These are phyloP conservation scores for Pogoniulus pusillus DNA, from an alignment of 2,797 vertebrate genomes.

Conservation along the genomic window DNA sequence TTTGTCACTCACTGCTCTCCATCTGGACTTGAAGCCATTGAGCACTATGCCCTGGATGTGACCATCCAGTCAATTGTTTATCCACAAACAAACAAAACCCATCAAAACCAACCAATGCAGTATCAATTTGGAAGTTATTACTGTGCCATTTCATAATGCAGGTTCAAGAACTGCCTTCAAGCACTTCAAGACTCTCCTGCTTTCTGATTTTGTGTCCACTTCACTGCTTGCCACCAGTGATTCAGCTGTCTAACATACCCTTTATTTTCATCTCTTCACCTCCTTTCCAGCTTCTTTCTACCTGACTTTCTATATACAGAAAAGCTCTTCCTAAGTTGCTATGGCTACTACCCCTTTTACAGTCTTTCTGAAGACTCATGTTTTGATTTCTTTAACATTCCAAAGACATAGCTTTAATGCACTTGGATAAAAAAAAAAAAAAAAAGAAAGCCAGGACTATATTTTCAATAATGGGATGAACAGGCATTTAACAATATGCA, in stretches of 20 bases:
- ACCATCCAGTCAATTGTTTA: too few species aligned
- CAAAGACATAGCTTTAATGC: not conserved
- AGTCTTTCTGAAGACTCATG: not conserved
- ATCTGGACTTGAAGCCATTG: too few species aligned
- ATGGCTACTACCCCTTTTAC: not conserved
- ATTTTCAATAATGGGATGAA: not conserved
- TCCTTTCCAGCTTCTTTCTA: not conserved
- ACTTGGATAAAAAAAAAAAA: not conserved
- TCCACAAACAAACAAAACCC: too few species aligned
- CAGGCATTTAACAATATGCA: not conserved
- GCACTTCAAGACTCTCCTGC: not conserved
- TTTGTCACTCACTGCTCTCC: too few species aligned
- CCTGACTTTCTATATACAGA: not conserved
- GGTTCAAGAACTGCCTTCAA: not conserved
- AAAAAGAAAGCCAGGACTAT: not conserved
- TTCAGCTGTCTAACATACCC: not conserved
- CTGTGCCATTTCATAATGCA: not conserved
- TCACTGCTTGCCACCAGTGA: fast-evolving
- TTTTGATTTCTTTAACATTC: not conserved
- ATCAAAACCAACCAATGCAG: not conserved
- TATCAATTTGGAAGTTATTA: not conserved
- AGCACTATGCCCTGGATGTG: too few species aligned
- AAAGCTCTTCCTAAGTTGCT: not conserved
- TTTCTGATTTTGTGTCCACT: not conserved
- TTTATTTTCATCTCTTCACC: not conserved